Percentiles rank a stretch among this genome's conserved stretches.
Evolutionary conservation across 2,888 invertebrate species (phyloP).

Genomic region (Dexiosoma caninum): DNA sequence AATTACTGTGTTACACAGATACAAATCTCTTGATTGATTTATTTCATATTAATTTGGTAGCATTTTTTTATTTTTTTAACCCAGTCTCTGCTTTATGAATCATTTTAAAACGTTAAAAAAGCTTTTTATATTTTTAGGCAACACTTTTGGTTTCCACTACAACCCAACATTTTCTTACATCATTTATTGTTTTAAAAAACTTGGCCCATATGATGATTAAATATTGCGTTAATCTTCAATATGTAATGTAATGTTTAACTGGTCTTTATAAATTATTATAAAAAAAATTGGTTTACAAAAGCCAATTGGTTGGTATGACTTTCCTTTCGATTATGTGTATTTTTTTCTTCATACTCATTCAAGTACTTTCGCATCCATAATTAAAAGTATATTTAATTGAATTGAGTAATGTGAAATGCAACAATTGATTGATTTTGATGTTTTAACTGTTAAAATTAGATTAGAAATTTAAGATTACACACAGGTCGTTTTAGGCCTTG

Average conservation of each 20-base stretch:
- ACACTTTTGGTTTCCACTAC: slow-evolving; percentile 26
- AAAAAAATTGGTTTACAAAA: slow-evolving; percentile 8
- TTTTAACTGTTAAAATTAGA: not conserved
- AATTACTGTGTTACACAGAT: not conserved
- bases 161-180: not conserved
- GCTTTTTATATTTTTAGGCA: slow-evolving; percentile 19
- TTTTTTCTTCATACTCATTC: slow-evolving; percentile 50
- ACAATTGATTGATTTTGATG: slow-evolving; percentile 5
- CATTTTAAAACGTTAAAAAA: slow-evolving; percentile 25
- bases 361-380: slow-evolving; percentile 45
- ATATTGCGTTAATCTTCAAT: slow-evolving; percentile 45
- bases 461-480: not conserved
- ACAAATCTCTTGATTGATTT: slow-evolving; percentile 25
- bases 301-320: not conserved
- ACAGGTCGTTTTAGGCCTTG: too few relatives aligned
- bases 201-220: slow-evolving; percentile 40
- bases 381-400: slow-evolving; percentile 19
- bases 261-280: slow-evolving; percentile 1
- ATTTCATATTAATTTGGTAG: not conserved
- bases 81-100: slow-evolving; percentile 1
- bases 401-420: not conserved
- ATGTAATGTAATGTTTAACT: not conserved
- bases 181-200: slow-evolving; percentile 6
- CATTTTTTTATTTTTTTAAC: not conserved
- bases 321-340: not conserved